These are phyloP conservation scores for Leptogaster cylindrica DNA, from an alignment of 2,888 invertebrate genomes.

Conservation along the genomic window DNA sequence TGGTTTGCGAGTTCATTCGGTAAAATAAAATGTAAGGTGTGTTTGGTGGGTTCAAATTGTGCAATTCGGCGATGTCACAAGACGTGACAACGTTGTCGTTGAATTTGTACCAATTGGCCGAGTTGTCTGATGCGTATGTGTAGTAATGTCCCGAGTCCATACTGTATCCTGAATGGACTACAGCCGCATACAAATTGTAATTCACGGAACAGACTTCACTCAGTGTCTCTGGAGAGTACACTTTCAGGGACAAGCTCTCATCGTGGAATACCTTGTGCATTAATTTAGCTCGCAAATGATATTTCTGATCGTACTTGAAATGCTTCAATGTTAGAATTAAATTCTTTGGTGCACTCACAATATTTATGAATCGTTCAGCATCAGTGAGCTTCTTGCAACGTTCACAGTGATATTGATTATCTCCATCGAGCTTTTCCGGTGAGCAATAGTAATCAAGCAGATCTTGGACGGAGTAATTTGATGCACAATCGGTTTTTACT, in stretches of 20 bases:
- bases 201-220: constrained; percentile 61
- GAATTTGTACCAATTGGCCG: constrained; percentile 77
- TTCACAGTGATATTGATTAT: constrained; percentile 83
- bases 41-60: constrained; percentile 71
- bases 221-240: constrained; percentile 56
- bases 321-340: constrained; percentile 82
- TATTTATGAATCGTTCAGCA: constrained; percentile 73
- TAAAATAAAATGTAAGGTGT: constrained; percentile 88
- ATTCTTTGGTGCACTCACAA: constrained; percentile 77
- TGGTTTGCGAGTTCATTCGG: constrained; percentile 58
- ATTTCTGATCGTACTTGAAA: constrained; percentile 76
- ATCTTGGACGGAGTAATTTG: constrained; percentile 72
- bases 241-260: constrained; percentile 64
- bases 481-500: constrained; percentile 44
- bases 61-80: constrained; percentile 68
- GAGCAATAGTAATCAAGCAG: constrained; percentile 79
- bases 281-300: constrained; percentile 79
- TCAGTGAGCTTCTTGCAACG: constrained; percentile 77
- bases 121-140: constrained; percentile 75
- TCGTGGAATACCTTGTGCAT: constrained; percentile 72
- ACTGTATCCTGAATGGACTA: constrained; percentile 82
- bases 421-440: constrained; percentile 78
- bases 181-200: constrained; percentile 80
- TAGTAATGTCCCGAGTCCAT: constrained; percentile 89
- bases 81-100: constrained; percentile 78